phyloP scores from a whole-genome alignment of 1,140 invertebrate genomes.

The Neodiprion pinetum region DNA sequence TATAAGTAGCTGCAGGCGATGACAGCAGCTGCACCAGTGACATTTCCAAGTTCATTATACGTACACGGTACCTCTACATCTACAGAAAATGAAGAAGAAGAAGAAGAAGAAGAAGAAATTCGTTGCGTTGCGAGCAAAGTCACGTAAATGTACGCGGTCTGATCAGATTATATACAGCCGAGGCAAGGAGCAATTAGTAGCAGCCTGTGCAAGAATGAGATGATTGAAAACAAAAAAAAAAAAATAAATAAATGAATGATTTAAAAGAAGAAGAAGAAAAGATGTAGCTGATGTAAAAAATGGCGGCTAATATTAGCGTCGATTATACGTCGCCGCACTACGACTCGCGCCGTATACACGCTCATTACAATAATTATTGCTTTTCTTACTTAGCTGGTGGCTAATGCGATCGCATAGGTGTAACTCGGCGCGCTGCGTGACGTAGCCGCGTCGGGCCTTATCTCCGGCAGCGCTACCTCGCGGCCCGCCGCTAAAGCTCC shows the following conservation, averaged over 20 bases:
- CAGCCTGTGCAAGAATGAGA: not conserved
- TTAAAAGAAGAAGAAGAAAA: not conserved
- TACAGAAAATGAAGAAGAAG: not conserved
- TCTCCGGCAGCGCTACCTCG: too few species aligned
- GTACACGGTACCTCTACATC: not conserved
- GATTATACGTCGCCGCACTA: not conserved
- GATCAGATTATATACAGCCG: not conserved
- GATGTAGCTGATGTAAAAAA: conserved; percentile 16
- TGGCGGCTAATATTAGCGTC: not conserved
- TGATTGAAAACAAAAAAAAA: not conserved
- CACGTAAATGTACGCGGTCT: not conserved
- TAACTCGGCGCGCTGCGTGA: not conserved
- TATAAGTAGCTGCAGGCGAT: too few species aligned
- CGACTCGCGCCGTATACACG: conserved; percentile 9
- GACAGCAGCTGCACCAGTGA: not conserved
- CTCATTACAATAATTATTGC: conserved; percentile 39
- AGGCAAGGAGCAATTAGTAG: not conserved
- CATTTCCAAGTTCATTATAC: not conserved
- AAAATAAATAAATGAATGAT: not conserved
- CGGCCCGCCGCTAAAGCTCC: too few species aligned
- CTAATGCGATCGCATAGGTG: not conserved
- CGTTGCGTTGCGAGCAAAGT: too few species aligned
- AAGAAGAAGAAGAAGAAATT: not conserved
- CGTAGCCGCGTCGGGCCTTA: too few species aligned
- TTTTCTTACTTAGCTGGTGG: conserved; percentile 11